A percentile compares a stretch with the other conserved stretches of the same genome.
phyloP scores from a whole-genome alignment of 2,888 invertebrate species.

The Diploptera punctata region DNA sequence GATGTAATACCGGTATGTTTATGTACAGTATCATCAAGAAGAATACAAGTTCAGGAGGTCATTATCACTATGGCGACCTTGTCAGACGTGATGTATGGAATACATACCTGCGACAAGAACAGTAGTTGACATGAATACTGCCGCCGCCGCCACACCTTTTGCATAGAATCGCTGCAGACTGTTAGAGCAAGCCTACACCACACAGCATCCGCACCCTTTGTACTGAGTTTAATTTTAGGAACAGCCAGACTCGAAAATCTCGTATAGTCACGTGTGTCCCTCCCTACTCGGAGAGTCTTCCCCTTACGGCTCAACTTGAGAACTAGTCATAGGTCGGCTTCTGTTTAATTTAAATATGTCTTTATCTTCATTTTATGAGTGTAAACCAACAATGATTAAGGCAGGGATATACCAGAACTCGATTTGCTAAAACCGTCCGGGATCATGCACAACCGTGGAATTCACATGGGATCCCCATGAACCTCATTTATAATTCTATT shows the following conservation, averaged over 20 bases:
- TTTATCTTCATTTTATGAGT: too few species aligned
- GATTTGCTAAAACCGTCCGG: too few species aligned
- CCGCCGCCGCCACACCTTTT: background rate
- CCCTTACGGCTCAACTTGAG: background rate
- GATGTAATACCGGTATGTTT: too few species aligned
- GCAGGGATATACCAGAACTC: too few species aligned
- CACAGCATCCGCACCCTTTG: constrained; percentile 13
- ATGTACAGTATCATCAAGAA: background rate
- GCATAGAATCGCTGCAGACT: background rate
- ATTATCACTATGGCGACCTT: background rate
- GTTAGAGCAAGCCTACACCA: background rate
- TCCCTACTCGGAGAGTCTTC: background rate
- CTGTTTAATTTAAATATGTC: constrained; percentile 25
- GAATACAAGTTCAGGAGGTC: background rate
- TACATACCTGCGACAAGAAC: background rate
- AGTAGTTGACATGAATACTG: background rate
- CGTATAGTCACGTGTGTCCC: constrained; percentile 12
- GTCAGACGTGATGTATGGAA: background rate
- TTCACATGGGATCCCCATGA: too few species aligned
- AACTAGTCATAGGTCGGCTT: background rate
- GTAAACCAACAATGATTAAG: too few species aligned
- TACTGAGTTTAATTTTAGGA: constrained; percentile 26
- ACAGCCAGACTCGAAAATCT: constrained; percentile 16
- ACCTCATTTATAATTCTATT: too few species aligned
- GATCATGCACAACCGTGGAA: too few species aligned